A percentile compares a stretch with the other conserved stretches of the same genome.
phyloP scores from a whole-genome alignment of 2,888 invertebrate species.

The Parnassius apollo region DNA sequence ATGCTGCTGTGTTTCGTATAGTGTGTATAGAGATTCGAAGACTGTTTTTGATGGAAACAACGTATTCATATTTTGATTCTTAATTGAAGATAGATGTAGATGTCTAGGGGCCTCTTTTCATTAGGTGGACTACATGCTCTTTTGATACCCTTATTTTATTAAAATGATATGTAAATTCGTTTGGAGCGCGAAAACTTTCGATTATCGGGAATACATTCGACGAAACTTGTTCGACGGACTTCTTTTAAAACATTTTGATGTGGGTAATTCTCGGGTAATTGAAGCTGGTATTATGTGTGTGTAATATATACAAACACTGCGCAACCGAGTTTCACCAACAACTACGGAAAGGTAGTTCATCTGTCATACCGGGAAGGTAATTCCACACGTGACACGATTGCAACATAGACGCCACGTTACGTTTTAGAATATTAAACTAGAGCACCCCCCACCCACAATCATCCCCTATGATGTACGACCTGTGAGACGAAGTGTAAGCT shows the following conservation, averaged over 20 bases:
- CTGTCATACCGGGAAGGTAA: conserved; percentile 33
- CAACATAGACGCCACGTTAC: conserved; percentile 27
- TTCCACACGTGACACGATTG: conserved; percentile 38
- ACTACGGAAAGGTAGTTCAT: conserved; percentile 31
- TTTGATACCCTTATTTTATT: too few species aligned
- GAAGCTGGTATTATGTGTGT: background rate
- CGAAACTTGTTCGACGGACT: too few species aligned
- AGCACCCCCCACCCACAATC: conserved; percentile 22
- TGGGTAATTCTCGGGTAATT: conserved; percentile 13
- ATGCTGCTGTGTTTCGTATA: too few species aligned
- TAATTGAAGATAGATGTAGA: too few species aligned
- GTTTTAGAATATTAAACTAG: conserved; percentile 39
- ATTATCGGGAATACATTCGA: background rate
- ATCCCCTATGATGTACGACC: conserved; percentile 20
- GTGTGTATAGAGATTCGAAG: too few species aligned
- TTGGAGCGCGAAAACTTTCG: background rate
- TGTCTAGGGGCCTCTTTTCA: too few species aligned
- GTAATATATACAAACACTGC: background rate
- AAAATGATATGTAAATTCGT: too few species aligned
- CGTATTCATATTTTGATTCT: too few species aligned
- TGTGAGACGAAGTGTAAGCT: conserved; percentile 1
- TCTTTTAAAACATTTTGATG: conserved; percentile 8
- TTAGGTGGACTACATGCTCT: too few species aligned
- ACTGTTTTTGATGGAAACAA: too few species aligned
- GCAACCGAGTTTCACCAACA: conserved; percentile 17